These are phyloP conservation scores for Parauchenoglanis punctatus DNA, from an alignment of 2,797 vertebrate species.

Conservation along the genomic window DNA sequence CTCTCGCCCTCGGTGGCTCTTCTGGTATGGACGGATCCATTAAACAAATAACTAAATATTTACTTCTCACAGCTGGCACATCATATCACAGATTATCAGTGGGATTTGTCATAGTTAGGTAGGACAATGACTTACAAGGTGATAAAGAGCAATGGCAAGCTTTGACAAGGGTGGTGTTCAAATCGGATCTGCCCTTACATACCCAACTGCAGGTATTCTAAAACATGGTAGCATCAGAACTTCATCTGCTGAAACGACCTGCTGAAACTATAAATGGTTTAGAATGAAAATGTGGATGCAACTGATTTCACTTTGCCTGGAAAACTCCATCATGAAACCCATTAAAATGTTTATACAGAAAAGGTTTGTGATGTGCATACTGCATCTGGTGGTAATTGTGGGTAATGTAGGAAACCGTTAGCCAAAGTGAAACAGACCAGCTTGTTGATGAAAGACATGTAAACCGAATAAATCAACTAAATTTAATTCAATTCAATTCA, in stretches of 20 bases:
- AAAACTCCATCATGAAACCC: not conserved
- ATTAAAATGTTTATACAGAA: not conserved
- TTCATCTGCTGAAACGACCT: not conserved
- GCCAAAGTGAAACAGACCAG: too few species aligned
- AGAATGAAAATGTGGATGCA: not conserved
- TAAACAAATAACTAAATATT: not conserved
- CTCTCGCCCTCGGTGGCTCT: not conserved
- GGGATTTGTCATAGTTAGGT: not conserved
- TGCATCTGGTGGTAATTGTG: not conserved
- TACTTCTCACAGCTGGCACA: not conserved
- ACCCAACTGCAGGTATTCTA: not conserved
- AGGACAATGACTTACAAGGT: not conserved
- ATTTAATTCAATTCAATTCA: too few species aligned
- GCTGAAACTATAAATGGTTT: not conserved
- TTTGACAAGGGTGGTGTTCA: not conserved
- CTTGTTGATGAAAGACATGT: too few species aligned
- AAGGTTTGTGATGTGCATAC: not conserved
- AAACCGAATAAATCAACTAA: too few species aligned
- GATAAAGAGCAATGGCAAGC: not conserved
- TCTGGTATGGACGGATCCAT: constrained; percentile 10
- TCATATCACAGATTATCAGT: not conserved
- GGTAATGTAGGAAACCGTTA: not conserved
- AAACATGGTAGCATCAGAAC: not conserved
- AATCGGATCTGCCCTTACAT: not conserved
- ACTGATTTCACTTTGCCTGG: not conserved